Percentiles rank a stretch among this genome's conserved stretches.
phyloP scores from a whole-genome alignment of 2,797 vertebrate genomes.

The Sternarchorhynchus goeldii region DNA sequence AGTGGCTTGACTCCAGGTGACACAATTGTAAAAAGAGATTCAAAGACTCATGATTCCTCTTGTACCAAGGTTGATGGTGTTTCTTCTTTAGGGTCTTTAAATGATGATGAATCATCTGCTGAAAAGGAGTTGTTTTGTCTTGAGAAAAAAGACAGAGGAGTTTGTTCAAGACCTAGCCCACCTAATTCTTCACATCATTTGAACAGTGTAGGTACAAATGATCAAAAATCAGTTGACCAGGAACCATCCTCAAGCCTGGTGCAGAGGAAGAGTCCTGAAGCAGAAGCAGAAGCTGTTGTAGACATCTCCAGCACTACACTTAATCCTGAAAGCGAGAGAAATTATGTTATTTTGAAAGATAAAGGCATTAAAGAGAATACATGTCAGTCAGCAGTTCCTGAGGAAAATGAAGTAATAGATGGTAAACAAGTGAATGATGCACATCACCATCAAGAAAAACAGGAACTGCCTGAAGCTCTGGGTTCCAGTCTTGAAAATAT shows the following conservation, averaged over 20 bases:
- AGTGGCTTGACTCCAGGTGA: background rate
- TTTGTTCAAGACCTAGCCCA: constrained; percentile 16
- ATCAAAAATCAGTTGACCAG: background rate
- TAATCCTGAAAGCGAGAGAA: constrained; percentile 1
- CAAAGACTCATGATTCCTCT: background rate
- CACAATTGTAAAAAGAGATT: background rate
- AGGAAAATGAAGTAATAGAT: background rate
- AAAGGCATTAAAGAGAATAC: background rate
- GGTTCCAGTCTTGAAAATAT: background rate
- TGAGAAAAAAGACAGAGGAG: constrained; percentile 42
- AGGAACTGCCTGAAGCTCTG: background rate
- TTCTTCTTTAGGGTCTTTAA: background rate
- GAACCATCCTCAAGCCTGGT: constrained; percentile 3
- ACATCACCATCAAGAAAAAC: background rate
- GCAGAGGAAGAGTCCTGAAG: constrained; percentile 4
- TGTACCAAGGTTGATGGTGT: background rate
- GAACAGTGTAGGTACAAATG: background rate
- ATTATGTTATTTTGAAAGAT: background rate
- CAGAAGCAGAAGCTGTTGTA: background rate
- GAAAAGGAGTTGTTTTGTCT: constrained; percentile 42
- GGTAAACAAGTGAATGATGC: background rate
- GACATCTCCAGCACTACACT: background rate
- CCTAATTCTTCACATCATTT: constrained; percentile 4
- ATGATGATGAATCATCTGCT: constrained; percentile 44
- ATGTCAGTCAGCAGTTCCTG: background rate